Evolutionary conservation across 2,888 invertebrate genomes (phyloP).

Genomic region (Entomobrya multifasciata): DNA sequence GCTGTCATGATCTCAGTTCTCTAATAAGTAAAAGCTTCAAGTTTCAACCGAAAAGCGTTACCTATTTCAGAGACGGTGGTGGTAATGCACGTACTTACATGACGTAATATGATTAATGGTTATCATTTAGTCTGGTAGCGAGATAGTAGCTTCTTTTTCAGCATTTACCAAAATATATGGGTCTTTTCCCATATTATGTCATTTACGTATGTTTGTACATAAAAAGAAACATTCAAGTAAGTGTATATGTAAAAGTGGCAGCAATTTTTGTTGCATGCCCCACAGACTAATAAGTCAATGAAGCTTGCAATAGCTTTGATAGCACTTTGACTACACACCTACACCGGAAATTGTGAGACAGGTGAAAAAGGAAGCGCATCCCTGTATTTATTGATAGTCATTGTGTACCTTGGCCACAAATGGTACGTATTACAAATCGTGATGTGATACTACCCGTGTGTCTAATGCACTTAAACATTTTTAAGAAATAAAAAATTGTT

Average conservation of each 20-base stretch:
- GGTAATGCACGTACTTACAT: background rate
- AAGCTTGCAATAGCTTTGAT: slow-evolving; percentile 21
- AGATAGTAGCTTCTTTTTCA: background rate
- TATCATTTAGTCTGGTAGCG: too few relatives aligned
- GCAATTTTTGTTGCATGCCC: background rate
- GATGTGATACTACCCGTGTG: too few relatives aligned
- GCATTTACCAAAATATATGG: background rate
- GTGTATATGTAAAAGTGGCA: too few relatives aligned
- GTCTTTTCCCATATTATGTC: background rate
- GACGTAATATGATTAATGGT: background rate
- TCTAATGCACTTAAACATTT: too few relatives aligned
- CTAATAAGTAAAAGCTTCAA: too few relatives aligned
- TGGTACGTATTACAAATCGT: too few relatives aligned
- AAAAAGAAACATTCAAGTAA: background rate
- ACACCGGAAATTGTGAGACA: slow-evolving; percentile 62
- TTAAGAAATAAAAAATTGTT: too few relatives aligned
- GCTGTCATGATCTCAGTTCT: background rate
- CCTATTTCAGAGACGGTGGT: background rate
- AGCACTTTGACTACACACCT: background rate
- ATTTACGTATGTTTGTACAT: background rate
- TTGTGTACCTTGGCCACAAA: too few relatives aligned
- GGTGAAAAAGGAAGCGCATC: slow-evolving; percentile 63
- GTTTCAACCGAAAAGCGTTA: too few relatives aligned
- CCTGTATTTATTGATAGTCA: background rate
- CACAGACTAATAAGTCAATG: slow-evolving; percentile 13